These are phyloP conservation scores for Eurytoma adleriae DNA, from an alignment of 2,888 invertebrate species.

Conservation along the genomic window DNA sequence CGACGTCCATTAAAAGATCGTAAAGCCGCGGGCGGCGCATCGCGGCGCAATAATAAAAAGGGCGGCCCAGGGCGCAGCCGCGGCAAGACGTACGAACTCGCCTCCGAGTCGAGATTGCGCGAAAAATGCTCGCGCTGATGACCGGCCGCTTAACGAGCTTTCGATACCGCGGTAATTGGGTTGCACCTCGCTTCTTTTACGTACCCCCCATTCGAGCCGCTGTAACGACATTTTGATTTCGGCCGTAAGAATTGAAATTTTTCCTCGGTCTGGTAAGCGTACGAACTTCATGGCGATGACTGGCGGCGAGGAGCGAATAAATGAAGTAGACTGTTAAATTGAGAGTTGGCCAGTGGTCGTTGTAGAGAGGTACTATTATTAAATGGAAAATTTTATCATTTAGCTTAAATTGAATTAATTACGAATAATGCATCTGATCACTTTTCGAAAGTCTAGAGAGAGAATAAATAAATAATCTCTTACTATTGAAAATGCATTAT, in stretches of 20 bases:
- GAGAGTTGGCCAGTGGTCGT: no score
- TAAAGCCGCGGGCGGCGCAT: slow-evolving; percentile 60
- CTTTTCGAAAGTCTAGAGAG: no score
- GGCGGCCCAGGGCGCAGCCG: not conserved
- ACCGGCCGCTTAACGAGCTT: slow-evolving; percentile 66
- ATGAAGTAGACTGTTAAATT: slow-evolving; percentile 1
- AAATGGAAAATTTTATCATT: no score
- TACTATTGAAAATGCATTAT: no score
- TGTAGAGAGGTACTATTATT: no score
- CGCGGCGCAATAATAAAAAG: slow-evolving; percentile 57
- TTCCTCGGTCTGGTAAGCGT: not conserved
- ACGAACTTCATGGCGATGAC: not conserved
- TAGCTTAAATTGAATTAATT: no score
- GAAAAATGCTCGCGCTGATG: slow-evolving; percentile 60
- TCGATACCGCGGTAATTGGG: slow-evolving; percentile 65
- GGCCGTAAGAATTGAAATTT: slow-evolving; percentile 51
- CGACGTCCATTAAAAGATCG: slow-evolving; percentile 67
- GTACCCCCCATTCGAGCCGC: slow-evolving; percentile 10
- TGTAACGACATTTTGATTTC: slow-evolving; percentile 57
- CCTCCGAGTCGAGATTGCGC: slow-evolving; percentile 49
- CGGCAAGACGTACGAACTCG: slow-evolving; percentile 23
- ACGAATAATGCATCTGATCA: no score
- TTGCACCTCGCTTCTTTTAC: slow-evolving; percentile 44
- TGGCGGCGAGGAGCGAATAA: slow-evolving; percentile 5
- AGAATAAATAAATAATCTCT: no score